phyloP scores from a whole-genome alignment of 2,113 vertebrate species.

The Hystrix brachyura region DNA sequence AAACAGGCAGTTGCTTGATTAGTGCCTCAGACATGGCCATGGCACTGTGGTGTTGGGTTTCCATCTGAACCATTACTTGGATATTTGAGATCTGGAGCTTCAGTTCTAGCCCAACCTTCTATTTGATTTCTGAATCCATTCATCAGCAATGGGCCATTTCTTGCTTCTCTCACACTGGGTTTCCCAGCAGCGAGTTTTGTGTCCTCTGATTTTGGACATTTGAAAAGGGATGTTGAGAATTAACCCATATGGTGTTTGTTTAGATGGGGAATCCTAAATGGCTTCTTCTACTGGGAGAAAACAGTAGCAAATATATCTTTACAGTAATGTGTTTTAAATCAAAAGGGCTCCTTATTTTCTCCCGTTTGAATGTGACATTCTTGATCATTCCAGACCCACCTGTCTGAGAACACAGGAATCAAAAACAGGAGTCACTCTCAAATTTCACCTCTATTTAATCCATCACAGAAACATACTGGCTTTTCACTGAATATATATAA shows the following conservation, averaged over 20 bases:
- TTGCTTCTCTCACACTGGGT: background rate
- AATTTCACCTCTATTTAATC: constrained; percentile 93
- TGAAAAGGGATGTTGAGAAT: constrained; percentile 70
- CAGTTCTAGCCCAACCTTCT: constrained; percentile 71
- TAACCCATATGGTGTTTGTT: constrained; percentile 85
- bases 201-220: constrained; percentile 55
- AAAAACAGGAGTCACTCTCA: constrained; percentile 91
- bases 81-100: constrained; percentile 81
- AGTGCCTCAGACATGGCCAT: constrained; percentile 75
- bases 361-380: constrained; percentile 88
- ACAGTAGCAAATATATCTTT: constrained; percentile 90
- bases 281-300: constrained; percentile 85
- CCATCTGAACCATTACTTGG: constrained; percentile 73
- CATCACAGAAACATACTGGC: constrained; percentile 89
- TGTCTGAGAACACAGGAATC: constrained; percentile 90
- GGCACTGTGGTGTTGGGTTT: constrained; percentile 77
- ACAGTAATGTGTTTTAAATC: constrained; percentile 91
- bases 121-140: constrained; percentile 67
- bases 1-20: constrained; percentile 80
- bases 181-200: constrained; percentile 41
- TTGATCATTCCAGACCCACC: constrained; percentile 92
- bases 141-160: constrained; percentile 35
- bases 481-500: constrained; percentile 88
- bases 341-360: constrained; percentile 87
- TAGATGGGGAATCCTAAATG: constrained; percentile 87